Base-by-base conservation (phyloP, 2,113 vertebrate genomes). In the Cairina moschata region DNA sequence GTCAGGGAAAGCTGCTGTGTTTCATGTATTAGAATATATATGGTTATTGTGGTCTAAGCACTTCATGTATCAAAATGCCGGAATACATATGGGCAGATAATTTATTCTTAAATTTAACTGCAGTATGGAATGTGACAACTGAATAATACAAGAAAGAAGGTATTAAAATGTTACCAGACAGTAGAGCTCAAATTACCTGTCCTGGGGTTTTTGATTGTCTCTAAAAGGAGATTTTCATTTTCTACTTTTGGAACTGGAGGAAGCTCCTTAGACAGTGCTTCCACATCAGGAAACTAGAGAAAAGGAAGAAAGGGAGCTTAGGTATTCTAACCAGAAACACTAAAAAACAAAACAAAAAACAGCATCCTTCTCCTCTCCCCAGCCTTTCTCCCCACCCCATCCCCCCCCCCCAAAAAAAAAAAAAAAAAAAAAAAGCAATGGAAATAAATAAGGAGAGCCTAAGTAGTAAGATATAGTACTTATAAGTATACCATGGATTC, bases 261-360 rank as follows among this genome's bases (percentile, higher is more conserved):
- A 38, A 98, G 95, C 65, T 96, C 77, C 92, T 82, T 97, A 40
- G 97, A 98, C 16, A 98, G 91, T 22, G 67, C 75, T 88, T 96
- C 96, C 97, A 98, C 91, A 90, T 98, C 96, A 86, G 96, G 91
- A 94, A 84, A 91, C 98, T 98, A 86, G 88, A 81, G 54, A 58
- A 96, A 94, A 96, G 36, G 2, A 78, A 88, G 11, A 90, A 82
- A 83, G 38, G 48, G 5, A 16, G 17, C 9, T 88, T 68, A 93
- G 16, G 11, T 76, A 66, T 93, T 8, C 7, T 31, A 71, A 3
- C 2, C 29, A 67, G 83, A 79, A 4, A 29, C 6, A 28, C 36
- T 2, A 9, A 3, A 52, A 83, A 82, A 46, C 4, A 36, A 29
- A 38, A 28, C 48, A 50, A 26, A 25, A 52, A 31, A 52, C 9